phyloP scores from a whole-genome alignment of 2,113 vertebrate genomes.

The Baryphthengus martii region DNA sequence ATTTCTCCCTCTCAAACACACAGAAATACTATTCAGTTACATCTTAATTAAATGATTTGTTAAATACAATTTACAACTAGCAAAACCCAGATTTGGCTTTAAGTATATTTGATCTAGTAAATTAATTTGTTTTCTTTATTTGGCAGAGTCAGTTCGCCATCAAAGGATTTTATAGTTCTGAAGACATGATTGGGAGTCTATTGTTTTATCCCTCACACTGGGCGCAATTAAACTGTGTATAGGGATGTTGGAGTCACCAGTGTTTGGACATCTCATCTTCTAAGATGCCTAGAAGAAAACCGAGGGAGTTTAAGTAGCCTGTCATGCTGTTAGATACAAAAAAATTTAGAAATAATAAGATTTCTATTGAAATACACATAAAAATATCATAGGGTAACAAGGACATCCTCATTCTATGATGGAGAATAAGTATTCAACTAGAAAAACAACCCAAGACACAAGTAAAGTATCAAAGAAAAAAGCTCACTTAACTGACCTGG shows the following conservation, averaged over 20 bases:
- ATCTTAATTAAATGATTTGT: not conserved
- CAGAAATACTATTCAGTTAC: not conserved
- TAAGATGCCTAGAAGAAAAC: not conserved
- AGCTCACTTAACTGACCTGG: not conserved
- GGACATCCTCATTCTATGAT: not conserved
- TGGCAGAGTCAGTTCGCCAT: not conserved
- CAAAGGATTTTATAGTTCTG: conserved; percentile 2
- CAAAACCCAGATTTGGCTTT: not conserved
- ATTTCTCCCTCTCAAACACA: not conserved
- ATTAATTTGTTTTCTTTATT: conserved; percentile 12
- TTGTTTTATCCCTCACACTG: not conserved
- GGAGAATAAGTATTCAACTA: not conserved
- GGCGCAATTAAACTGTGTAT: not conserved
- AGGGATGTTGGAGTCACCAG: not conserved
- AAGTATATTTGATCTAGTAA: not conserved
- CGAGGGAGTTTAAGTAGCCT: not conserved
- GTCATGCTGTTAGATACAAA: not conserved
- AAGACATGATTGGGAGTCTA: not conserved
- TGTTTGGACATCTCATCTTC: not conserved
- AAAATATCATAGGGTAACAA: not conserved
- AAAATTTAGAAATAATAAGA: not conserved
- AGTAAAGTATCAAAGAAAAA: not conserved
- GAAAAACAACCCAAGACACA: not conserved
- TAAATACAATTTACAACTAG: not conserved
- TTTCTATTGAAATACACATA: not conserved